Base-by-base conservation (phyloP, 2,113 vertebrate genomes). In the Eptesicus fuscus region DNA sequence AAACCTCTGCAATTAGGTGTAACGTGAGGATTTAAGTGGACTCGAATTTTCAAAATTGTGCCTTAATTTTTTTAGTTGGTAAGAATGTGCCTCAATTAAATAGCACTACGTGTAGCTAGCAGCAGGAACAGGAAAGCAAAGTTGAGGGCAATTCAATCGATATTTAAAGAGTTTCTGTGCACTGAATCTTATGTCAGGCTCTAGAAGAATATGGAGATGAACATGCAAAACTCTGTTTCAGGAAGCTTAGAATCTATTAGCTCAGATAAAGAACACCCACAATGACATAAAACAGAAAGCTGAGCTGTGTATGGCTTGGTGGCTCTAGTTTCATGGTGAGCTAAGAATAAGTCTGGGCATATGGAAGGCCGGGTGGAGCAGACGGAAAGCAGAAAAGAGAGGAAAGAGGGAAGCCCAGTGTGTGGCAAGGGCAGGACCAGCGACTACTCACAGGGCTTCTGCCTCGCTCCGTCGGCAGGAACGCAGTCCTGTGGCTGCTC, bases 31-130 rank as follows among this genome's bases (percentile, higher is more conserved):
- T 87, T 93, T 92, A 87, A 96, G 87, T 59, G 80, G 80, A 83
- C 30, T 93, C n/a, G 61, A 73, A 84, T 88, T 91, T 96, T 95
- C 70, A 95, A 93, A 95, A 93, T 80, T 80, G n/a, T 59, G 51
- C 42, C 47, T 90, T 92, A 80, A 73, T 56, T 93, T 95, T 90
- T 90, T 79, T 87, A 69, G 49, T 78, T 74, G 53, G 47, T 83
- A 79, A 89, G 63, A 82, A 65, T 90, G 89, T 74, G 18, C 42
- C 61, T 88, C 63, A 79, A 53, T 79, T 78, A 94, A 89, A 78
- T 18, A 76, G 44, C 16, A 83, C 40, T 18, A 56, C 40, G 49
- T 59, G 91, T 86, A 78, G 22, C 40, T 70, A 83, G n/a, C 63
- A 86, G 23, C 63, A 93, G 71, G 69, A 22, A 69, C 10, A 89